Evolutionary conservation across 2,888 invertebrate genomes (phyloP).

Genomic region (Hipparchia semele): DNA sequence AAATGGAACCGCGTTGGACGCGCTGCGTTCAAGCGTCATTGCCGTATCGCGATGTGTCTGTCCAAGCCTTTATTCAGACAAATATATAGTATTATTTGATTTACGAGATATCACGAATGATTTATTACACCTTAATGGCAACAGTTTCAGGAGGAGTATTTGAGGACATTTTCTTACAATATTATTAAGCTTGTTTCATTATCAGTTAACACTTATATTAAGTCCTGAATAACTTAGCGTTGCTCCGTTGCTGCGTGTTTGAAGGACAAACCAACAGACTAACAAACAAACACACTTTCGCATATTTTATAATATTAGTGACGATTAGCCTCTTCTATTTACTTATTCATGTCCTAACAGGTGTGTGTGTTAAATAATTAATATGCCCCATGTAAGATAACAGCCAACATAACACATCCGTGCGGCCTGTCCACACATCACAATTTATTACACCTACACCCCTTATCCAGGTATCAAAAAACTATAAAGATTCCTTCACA

Average conservation of each 20-base stretch:
- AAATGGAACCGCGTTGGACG: no score
- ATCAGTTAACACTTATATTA: no score
- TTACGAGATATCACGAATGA: conserved; percentile 1
- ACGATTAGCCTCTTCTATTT: neutral
- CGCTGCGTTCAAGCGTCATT: no score
- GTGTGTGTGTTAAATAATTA: conserved; percentile 48
- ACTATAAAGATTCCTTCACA: conserved; percentile 51
- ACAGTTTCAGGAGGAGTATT: conserved; percentile 13
- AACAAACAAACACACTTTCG: no score
- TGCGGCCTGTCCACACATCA: conserved; percentile 59
- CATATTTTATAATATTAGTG: no score
- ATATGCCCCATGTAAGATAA: conserved; percentile 40
- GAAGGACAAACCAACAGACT: no score
- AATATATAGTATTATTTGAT: neutral
- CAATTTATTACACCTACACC: conserved; percentile 60
- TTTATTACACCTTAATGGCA: conserved; percentile 11
- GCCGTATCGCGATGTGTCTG: no score
- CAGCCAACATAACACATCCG: conserved; percentile 45
- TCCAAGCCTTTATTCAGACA: no score
- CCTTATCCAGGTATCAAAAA: conserved; percentile 60
- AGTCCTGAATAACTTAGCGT: no score
- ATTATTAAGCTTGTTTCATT: neutral
- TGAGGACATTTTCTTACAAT: neutral
- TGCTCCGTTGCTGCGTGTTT: no score
- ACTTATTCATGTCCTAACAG: conserved; percentile 40